Conservation (phyloP, 2,797 vertebrate species). For the Neosilurus hyrtlii region DNA sequence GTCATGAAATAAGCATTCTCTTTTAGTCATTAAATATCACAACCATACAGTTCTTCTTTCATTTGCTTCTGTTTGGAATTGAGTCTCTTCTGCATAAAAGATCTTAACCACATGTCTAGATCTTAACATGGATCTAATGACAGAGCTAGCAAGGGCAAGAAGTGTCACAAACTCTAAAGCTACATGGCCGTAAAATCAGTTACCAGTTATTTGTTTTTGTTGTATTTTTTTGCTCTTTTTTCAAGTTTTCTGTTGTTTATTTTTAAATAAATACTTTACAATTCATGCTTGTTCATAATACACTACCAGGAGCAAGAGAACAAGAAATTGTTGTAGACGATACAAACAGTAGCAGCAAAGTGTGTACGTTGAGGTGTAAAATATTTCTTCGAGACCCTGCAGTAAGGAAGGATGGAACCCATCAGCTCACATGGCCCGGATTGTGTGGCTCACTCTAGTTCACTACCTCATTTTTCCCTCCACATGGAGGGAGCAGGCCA, state of each 20-base stretch:
- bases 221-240: conserved; percentile 57
- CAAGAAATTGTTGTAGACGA: conserved; percentile 81
- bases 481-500: conserved; percentile 62
- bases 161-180: conserved; percentile 86
- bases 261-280: conserved; percentile 96
- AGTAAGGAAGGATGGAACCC: conserved; percentile 78
- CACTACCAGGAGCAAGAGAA: conserved; percentile 85
- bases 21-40: conserved; percentile 60
- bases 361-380: conserved; percentile 80
- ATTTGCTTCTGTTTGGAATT: conserved; percentile 65
- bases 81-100: conserved; percentile 73
- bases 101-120: conserved; percentile 79
- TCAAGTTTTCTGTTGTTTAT: conserved; percentile 62
- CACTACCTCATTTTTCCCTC: conserved; percentile 54
- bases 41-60: conserved; percentile 59
- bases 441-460: conserved; percentile 55
- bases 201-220: conserved; percentile 77
- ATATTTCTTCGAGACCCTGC: conserved; percentile 76
- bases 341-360: conserved; percentile 94
- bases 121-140: conserved; percentile 79
- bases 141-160: conserved; percentile 85
- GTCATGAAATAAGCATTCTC: conserved; percentile 76
- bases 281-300: conserved; percentile 94
- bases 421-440: conserved; percentile 62
- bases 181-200: conserved; percentile 84